phyloP scores from a whole-genome alignment of 1,140 invertebrate species.

The Philopotamus ludificatus region DNA sequence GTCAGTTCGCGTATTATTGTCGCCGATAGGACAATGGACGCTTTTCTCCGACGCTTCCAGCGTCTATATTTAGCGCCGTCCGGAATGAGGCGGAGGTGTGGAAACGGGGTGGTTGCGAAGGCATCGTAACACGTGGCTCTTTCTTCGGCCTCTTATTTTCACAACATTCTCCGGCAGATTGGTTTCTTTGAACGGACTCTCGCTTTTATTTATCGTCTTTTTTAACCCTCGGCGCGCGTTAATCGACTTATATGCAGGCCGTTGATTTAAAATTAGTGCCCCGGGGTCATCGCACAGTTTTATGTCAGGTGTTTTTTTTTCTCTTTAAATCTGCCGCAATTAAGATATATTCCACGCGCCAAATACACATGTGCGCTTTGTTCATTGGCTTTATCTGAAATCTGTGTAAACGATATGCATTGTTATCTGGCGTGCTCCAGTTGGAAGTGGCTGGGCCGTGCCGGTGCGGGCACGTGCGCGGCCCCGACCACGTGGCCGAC shows the following conservation, averaged over 20 bases:
- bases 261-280: too few relatives aligned
- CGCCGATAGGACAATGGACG: conserved; percentile 5
- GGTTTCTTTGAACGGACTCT: conserved; percentile 18
- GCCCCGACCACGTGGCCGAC: conserved; percentile 26
- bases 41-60: neutral
- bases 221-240: too few relatives aligned
- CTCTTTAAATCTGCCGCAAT: too few relatives aligned
- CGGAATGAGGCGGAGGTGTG: neutral
- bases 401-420: too few relatives aligned
- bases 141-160: conserved; percentile 24
- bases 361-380: too few relatives aligned
- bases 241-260: too few relatives aligned
- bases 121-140: conserved; percentile 23
- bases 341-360: too few relatives aligned
- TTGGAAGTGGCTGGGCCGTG: conserved; percentile 1
- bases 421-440: too few relatives aligned
- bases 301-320: too few relatives aligned
- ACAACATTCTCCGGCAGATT: conserved; percentile 23
- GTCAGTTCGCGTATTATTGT: conserved; percentile 4
- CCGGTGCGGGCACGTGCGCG: conserved; percentile 22
- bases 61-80: conserved; percentile 18
- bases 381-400: too few relatives aligned
- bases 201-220: conserved; percentile 3
- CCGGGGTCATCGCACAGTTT: too few relatives aligned
- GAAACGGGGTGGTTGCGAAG: conserved; percentile 1